These are phyloP conservation scores for Schizotus pectinicornis DNA, from an alignment of 2,888 invertebrate species.

Conservation along the genomic window DNA sequence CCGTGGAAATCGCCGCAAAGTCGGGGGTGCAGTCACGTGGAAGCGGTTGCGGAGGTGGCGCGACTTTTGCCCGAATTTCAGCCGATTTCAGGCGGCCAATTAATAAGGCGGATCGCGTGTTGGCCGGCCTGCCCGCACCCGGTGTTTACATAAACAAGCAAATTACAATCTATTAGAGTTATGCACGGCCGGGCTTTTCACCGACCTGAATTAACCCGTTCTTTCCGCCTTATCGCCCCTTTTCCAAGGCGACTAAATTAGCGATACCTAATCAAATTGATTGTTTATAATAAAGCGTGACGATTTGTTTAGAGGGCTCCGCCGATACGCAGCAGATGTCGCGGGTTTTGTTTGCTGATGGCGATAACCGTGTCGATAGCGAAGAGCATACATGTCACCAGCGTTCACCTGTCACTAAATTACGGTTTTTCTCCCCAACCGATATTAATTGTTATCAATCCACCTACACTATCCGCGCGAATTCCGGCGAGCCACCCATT, in stretches of 20 bases:
- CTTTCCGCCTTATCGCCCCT: background rate
- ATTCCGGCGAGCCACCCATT: background rate
- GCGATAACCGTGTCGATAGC: constrained; percentile 22
- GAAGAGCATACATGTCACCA: constrained; percentile 11
- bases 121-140: background rate
- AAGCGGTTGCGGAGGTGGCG: background rate
- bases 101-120: constrained; percentile 3
- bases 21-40: background rate
- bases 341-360: constrained; percentile 22
- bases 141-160: background rate
- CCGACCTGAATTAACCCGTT: too few relatives aligned
- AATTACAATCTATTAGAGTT: background rate
- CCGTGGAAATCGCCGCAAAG: background rate
- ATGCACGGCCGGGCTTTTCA: background rate
- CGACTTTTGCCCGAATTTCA: background rate
- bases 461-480: background rate
- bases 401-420: constrained; percentile 29
- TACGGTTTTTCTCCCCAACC: constrained; percentile 4
- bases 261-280: background rate
- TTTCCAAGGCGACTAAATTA: background rate
- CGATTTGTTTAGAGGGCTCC: background rate
- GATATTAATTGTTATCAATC: constrained; percentile 1
- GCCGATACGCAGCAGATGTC: constrained; percentile 18
- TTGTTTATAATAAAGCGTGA: constrained; percentile 9
- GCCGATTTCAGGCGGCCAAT: background rate